Base-by-base conservation (phyloP, 2,113 vertebrate genomes). In the Bos javanicus region DNA sequence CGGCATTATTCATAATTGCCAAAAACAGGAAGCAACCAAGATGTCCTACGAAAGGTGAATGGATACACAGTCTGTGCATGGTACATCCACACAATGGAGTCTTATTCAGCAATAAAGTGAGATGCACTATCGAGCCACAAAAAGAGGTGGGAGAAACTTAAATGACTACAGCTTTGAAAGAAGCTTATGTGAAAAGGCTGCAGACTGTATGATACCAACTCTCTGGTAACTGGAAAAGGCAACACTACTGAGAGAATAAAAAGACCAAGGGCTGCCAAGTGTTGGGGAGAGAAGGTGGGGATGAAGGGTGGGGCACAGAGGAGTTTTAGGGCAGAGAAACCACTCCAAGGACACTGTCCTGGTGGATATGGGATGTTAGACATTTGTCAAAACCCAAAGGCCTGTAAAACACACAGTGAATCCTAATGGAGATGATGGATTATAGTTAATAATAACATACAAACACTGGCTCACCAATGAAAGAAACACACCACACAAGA, bases 391-490 rank as follows among this genome's bases (percentile, higher is more conserved):
- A 39, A 26, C 15, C 36, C 54, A 28, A 3, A 81, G 52, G 48
- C 25, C 25, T 5, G 28, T 4, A 25, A 28, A 30, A 26, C 48
- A n/a, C 36, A n/a, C 7, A 43, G 43, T 15, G 36, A 85, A 46
- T 16, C 12, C 26, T 6, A 11, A 8, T 0, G 43, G 21, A 17
- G 54, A 39, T 12, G 2, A 2, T 0, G 23, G 23, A 25, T n/a
- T 94, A 30, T 6, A 25, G 52, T 59, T 23, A 33, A 43, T 33
- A 81, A 56, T 0, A 48, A 78, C 2, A 48, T 50, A n/a, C 28
- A 46, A n/a, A 57, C 2, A 7, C 4, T 17, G 15, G 52, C 11
- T 64, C 48, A 26, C 48, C 60, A 57, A 4, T 9, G 0, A 23
- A 60, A 90, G 25, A 39, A 56, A 59, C 67, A 74, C 7, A 52